Evolutionary conservation across 2,797 vertebrate species (phyloP).

Genomic region (Petrocephalus schoutedeni): DNA sequence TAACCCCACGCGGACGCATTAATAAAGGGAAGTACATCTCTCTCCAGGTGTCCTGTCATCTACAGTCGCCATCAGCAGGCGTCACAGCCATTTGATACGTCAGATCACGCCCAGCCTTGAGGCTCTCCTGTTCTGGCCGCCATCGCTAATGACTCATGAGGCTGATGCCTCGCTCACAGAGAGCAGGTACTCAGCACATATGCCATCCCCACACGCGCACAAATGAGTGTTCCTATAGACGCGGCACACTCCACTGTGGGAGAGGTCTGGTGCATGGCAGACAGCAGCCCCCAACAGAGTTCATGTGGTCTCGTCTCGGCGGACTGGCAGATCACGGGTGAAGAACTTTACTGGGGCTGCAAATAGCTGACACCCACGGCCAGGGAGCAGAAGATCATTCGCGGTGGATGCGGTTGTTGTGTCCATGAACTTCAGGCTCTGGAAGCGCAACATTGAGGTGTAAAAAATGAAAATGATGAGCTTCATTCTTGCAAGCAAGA

Average conservation of each 20-base stretch:
- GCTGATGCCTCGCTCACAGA: neutral
- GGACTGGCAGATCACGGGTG: neutral
- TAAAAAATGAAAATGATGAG: neutral
- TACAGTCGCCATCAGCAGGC: neutral
- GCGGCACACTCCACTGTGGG: neutral
- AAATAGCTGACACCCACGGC: neutral
- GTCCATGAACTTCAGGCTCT: neutral
- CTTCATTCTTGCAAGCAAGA: neutral
- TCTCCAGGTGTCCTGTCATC: slow-evolving; percentile 4
- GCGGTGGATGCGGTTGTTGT: neutral
- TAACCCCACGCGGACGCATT: neutral
- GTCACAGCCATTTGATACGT: neutral
- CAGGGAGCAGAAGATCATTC: neutral
- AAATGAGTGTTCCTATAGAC: neutral
- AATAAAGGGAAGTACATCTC: neutral
- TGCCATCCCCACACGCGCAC: neutral
- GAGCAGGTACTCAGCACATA: neutral
- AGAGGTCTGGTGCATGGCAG: too few relatives aligned
- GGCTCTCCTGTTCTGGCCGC: neutral
- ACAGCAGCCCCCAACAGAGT: neutral
- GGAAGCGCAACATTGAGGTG: neutral
- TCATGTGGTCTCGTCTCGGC: neutral
- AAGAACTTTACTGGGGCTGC: neutral
- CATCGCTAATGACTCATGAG: neutral
- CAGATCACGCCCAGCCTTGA: neutral